These are phyloP conservation scores for Leuciscus waleckii DNA, from an alignment of 2,797 vertebrate species.

Conservation along the genomic window DNA sequence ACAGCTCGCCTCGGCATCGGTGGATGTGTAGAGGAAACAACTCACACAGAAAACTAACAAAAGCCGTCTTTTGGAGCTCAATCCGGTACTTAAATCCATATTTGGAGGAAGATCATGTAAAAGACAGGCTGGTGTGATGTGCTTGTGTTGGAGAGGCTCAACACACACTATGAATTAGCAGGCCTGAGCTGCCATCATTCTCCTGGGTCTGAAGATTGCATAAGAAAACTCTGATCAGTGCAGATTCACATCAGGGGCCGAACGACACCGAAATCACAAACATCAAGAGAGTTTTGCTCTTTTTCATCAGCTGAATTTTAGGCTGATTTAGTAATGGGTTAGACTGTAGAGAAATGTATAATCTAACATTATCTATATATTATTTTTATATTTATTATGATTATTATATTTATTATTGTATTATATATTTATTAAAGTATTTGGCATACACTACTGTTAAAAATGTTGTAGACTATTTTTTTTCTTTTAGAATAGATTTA, in stretches of 20 bases:
- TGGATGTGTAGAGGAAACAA: slow-evolving; percentile 46
- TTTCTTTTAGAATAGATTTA: background rate
- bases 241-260: background rate
- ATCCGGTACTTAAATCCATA: slow-evolving; percentile 66
- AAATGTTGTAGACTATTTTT: background rate
- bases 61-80: slow-evolving; percentile 54
- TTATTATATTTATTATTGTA: no score
- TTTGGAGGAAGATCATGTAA: slow-evolving; percentile 45
- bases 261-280: background rate
- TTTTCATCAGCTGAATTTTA: no score
- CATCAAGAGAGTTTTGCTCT: background rate
- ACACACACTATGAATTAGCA: slow-evolving; percentile 55
- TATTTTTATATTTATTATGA: no score
- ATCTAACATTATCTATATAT: background rate
- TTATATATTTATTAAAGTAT: background rate
- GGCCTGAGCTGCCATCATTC: slow-evolving; percentile 69
- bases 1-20: slow-evolving; percentile 73
- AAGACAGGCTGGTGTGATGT: slow-evolving; percentile 40
- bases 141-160: slow-evolving; percentile 47
- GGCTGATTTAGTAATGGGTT: background rate
- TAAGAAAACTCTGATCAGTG: slow-evolving; percentile 45
- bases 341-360: no score
- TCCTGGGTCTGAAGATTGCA: slow-evolving; percentile 65
- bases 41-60: slow-evolving; percentile 71
- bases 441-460: background rate